phyloP scores from a whole-genome alignment of 2,797 vertebrate species.

The Cyprinella venusta region DNA sequence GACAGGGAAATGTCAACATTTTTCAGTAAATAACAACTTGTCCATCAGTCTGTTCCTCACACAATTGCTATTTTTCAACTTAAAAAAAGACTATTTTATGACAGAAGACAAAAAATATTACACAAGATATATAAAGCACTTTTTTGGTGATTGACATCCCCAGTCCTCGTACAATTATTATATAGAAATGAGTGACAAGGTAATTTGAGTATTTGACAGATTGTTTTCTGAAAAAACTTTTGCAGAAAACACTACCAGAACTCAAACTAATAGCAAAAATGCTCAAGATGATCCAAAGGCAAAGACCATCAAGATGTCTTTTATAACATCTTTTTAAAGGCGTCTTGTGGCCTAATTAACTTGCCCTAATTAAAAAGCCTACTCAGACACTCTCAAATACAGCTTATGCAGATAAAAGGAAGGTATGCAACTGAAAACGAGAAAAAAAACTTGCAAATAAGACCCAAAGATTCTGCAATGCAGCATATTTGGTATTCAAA shows the following conservation, averaged over 20 bases:
- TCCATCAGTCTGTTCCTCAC: neutral
- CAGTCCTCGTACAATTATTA: neutral
- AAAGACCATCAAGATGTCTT: neutral
- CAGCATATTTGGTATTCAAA: conserved; percentile 33
- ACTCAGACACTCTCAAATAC: neutral
- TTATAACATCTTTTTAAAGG: conserved; percentile 24
- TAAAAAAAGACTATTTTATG: neutral
- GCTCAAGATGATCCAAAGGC: conserved; percentile 9
- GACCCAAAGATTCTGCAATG: conserved; percentile 13
- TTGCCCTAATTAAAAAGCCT: conserved; percentile 31
- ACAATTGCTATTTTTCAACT: neutral
- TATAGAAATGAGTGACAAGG: neutral
- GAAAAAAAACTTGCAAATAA: neutral
- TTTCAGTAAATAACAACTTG: conserved; percentile 3
- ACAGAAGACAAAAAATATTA: neutral
- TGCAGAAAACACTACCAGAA: neutral
- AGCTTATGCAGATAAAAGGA: neutral
- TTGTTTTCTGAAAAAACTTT: neutral
- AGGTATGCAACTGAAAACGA: neutral
- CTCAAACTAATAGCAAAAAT: conserved; percentile 11
- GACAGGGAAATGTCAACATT: neutral
- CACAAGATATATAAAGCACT: neutral
- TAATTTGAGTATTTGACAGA: neutral
- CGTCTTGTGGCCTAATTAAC: conserved; percentile 29
- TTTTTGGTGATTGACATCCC: neutral